A percentile compares a stretch with the other conserved stretches of the same genome.
phyloP scores from a whole-genome alignment of 2,113 vertebrate species.

The Toxotes jaculatrix region DNA sequence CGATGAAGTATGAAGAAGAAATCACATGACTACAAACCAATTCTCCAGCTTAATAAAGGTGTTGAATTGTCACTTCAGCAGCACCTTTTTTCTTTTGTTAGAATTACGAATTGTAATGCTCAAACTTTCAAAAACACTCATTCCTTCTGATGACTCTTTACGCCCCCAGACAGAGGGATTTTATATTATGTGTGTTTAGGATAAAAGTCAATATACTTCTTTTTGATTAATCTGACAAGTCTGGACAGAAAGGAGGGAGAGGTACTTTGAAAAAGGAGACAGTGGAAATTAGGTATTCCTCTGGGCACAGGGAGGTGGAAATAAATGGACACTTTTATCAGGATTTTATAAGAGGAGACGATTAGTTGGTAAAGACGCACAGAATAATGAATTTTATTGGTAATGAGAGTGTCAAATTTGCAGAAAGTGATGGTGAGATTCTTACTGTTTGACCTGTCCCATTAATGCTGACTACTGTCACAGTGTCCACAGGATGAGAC shows the following conservation, averaged over 20 bases:
- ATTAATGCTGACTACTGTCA: slow-evolving; percentile 10
- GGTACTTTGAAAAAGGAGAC: not conserved
- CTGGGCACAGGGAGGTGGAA: not conserved
- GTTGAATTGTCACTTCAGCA: not conserved
- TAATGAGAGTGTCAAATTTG: not conserved
- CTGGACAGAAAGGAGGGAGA: not conserved
- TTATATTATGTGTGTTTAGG: slow-evolving; percentile 18
- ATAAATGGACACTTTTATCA: not conserved
- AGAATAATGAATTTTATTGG: not conserved
- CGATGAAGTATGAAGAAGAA: not conserved
- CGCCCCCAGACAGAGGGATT: slow-evolving; percentile 6
- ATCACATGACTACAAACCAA: not conserved
- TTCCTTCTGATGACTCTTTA: slow-evolving; percentile 30
- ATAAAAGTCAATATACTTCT: slow-evolving; percentile 27
- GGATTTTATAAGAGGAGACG: not conserved
- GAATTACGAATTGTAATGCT: not conserved
- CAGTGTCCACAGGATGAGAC: slow-evolving; percentile 11
- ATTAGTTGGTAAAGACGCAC: not conserved
- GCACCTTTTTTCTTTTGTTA: not conserved
- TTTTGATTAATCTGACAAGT: slow-evolving; percentile 38
- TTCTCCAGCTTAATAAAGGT: not conserved
- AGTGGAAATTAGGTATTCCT: not conserved
- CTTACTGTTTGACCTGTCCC: not conserved
- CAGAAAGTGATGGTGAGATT: not conserved
- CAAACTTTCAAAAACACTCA: slow-evolving; percentile 38